A percentile compares a stretch with the other conserved stretches of the same genome.
Conservation (phyloP, 2,888 invertebrate species). For the Vesta saturnalis region DNA sequence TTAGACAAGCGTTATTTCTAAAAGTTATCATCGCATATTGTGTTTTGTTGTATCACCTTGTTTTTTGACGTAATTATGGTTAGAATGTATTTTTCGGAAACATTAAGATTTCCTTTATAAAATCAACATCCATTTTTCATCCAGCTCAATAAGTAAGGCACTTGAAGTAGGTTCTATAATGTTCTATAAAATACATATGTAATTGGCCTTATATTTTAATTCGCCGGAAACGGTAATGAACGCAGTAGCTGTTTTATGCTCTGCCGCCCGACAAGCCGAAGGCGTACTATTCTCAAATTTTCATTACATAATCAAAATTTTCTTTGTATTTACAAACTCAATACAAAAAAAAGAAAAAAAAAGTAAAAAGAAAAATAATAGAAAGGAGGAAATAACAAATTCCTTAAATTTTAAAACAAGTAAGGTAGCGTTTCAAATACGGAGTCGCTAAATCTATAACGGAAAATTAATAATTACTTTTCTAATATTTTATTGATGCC, state of each 20-base stretch:
- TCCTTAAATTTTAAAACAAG: background rate
- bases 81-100: no score
- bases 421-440: background rate
- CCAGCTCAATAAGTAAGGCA: background rate
- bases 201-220: constrained; percentile 31
- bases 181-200: constrained; percentile 14
- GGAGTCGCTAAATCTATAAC: constrained; percentile 18
- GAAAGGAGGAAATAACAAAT: background rate
- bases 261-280: constrained; percentile 23
- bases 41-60: no score
- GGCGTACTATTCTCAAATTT: background rate
- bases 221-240: constrained; percentile 29
- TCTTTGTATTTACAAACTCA: constrained; percentile 7
- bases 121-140: background rate
- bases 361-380: background rate
- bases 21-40: no score
- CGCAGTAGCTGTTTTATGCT: constrained; percentile 30
- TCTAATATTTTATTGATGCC: constrained; percentile 26
- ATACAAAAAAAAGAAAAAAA: background rate
- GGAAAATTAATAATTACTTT: constrained; percentile 25
- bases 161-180: constrained; percentile 22
- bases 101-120: no score
- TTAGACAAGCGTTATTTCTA: no score
- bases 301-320: constrained; percentile 22
- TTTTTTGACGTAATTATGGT: no score